Evolutionary conservation across 2,113 vertebrate species (phyloP).

Genomic region (Danio rerio): DNA sequence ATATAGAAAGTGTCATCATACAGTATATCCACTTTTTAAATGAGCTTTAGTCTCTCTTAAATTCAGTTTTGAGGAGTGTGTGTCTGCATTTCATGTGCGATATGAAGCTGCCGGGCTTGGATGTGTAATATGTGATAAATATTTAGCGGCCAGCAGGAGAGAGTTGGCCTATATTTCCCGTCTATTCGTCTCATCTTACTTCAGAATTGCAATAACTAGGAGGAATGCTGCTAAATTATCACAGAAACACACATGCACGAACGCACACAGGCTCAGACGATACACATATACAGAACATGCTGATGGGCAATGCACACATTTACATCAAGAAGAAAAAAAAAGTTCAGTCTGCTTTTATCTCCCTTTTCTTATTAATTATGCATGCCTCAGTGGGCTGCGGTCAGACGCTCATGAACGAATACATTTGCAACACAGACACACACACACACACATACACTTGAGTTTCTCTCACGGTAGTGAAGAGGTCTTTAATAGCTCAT

Average conservation of each 20-base stretch:
- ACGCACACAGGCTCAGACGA: background rate
- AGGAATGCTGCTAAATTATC: conserved; percentile 43
- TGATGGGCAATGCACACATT: background rate
- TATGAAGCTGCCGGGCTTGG: conserved; percentile 35
- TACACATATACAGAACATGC: conserved; percentile 36
- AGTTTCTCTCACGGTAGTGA: conserved; percentile 23
- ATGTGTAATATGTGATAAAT: conserved; percentile 57
- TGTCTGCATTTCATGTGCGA: conserved; percentile 26
- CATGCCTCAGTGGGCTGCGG: conserved; percentile 46
- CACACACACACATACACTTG: conserved; percentile 4
- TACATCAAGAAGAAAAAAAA: conserved; percentile 43
- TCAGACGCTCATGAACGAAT: conserved; percentile 32
- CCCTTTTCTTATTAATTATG: conserved; percentile 61
- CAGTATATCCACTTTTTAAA: conserved; percentile 10
- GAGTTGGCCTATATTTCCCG: conserved; percentile 57
- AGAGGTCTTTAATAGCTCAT: conserved; percentile 51
- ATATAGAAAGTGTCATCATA: too few relatives aligned
- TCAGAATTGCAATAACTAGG: conserved; percentile 53
- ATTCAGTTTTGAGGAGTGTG: background rate
- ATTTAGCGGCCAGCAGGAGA: conserved; percentile 57
- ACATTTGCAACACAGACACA: conserved; percentile 23
- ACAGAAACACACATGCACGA: conserved; percentile 25
- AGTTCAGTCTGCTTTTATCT: conserved; percentile 55
- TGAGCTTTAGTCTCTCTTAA: background rate
- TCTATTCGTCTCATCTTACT: conserved; percentile 44